Evolutionary conservation across 2,797 vertebrate genomes (phyloP).

Genomic region (Acanthurus tractus): DNA sequence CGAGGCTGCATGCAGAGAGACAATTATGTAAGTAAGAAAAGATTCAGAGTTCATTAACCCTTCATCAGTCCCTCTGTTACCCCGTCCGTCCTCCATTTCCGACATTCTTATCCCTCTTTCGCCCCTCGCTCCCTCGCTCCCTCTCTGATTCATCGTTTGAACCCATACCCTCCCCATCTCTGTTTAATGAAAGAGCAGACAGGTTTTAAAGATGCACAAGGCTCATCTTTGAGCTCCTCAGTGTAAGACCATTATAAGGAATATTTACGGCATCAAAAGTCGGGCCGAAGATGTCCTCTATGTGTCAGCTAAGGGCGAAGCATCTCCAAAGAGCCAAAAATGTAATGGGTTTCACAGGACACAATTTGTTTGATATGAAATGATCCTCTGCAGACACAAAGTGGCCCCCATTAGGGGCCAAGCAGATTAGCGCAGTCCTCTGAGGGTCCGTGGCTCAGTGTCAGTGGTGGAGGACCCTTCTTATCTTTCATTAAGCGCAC

Average conservation of each 20-base stretch:
- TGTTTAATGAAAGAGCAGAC: slow-evolving; percentile 45
- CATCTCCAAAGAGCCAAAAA: slow-evolving; percentile 81
- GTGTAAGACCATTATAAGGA: slow-evolving; percentile 63
- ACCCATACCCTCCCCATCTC: slow-evolving; percentile 21
- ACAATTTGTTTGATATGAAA: slow-evolving; percentile 98
- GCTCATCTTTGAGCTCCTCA: slow-evolving; percentile 44
- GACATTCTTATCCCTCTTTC: slow-evolving; percentile 42
- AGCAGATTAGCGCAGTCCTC: slow-evolving; percentile 96
- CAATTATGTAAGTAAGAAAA: slow-evolving; percentile 65
- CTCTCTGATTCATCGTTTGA: slow-evolving; percentile 38
- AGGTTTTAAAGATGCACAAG: slow-evolving; percentile 64
- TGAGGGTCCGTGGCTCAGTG: slow-evolving; percentile 90
- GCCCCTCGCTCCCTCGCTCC: neutral
- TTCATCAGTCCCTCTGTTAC: slow-evolving; percentile 50
- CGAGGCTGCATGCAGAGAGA: slow-evolving; percentile 56
- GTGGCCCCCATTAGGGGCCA: slow-evolving; percentile 99
- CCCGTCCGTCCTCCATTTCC: slow-evolving; percentile 72
- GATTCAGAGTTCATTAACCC: slow-evolving; percentile 68
- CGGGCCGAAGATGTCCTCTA: slow-evolving; percentile 79
- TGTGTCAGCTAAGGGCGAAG: slow-evolving; percentile 84
- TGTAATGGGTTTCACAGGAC: slow-evolving; percentile 84
- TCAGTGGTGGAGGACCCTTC: slow-evolving; percentile 99
- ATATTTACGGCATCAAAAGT: slow-evolving; percentile 80
- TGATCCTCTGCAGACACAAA: slow-evolving; percentile 92
- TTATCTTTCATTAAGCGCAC: slow-evolving; percentile 99